A percentile compares a stretch with the other conserved stretches of the same genome.
These are phyloP conservation scores for Catharus fuscescens DNA, from an alignment of 2,113 vertebrate genomes.

Conservation along the genomic window DNA sequence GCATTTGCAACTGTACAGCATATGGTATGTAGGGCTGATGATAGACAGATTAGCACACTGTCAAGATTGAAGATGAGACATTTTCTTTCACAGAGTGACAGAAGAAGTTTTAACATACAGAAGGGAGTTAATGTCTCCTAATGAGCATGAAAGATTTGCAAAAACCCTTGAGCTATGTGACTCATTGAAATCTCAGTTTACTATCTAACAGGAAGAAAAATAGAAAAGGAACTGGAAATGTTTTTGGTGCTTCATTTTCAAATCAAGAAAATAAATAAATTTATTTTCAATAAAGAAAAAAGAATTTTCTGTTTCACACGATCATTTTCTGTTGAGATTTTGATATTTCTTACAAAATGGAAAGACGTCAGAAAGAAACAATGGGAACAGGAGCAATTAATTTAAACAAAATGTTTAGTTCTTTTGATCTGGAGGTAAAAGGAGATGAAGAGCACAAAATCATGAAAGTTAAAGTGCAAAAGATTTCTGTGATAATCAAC, in stretches of 20 bases:
- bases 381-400: not conserved
- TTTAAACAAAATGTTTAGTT: not conserved
- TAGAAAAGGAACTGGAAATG: not conserved
- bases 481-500: not conserved
- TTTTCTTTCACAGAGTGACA: not conserved
- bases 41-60: not conserved
- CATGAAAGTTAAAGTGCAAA: not conserved
- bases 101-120: not conserved
- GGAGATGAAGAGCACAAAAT: not conserved
- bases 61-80: not conserved
- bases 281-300: not conserved
- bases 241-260: not conserved
- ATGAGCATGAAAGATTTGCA: not conserved
- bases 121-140: not conserved
- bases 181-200: not conserved
- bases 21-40: not conserved
- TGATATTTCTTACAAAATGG: not conserved
- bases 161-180: not conserved
- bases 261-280: not conserved
- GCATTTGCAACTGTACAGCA: not conserved
- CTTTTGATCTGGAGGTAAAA: not conserved
- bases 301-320: not conserved
- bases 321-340: not conserved
- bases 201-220: not conserved
- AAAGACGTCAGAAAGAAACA: not conserved